These are phyloP conservation scores for Pseudochaenichthys georgianus DNA, from an alignment of 2,797 vertebrate species.

Conservation along the genomic window DNA sequence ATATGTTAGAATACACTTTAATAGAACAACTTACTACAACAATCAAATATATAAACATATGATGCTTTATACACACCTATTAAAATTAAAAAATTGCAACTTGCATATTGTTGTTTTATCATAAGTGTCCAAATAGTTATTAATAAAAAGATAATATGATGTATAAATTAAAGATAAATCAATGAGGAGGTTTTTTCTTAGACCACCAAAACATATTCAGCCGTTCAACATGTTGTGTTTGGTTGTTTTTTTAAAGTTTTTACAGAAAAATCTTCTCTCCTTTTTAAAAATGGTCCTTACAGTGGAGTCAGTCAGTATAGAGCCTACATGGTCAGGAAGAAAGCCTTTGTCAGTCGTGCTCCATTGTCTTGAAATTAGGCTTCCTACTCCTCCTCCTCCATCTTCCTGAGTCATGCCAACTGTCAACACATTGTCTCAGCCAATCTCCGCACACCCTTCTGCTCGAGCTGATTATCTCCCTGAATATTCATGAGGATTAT, in stretches of 20 bases:
- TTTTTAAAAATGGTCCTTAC: not conserved
- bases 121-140: too few species aligned
- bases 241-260: not conserved
- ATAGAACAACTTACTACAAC: too few species aligned
- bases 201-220: not conserved
- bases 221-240: not conserved
- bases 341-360: slow-evolving; percentile 12
- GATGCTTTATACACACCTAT: too few species aligned
- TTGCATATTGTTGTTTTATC: too few species aligned
- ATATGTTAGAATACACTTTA: too few species aligned
- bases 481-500: slow-evolving; percentile 72
- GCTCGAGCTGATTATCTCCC: slow-evolving; percentile 49
- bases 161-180: not conserved
- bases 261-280: not conserved
- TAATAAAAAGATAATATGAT: too few species aligned
- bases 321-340: slow-evolving; percentile 7
- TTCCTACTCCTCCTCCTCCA: slow-evolving; percentile 10
- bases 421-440: slow-evolving; percentile 51
- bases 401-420: slow-evolving; percentile 57
- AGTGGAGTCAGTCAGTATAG: too few species aligned
- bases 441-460: slow-evolving; percentile 51
- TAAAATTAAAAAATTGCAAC: too few species aligned
- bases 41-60: too few species aligned
- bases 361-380: slow-evolving; percentile 45
- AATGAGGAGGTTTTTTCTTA: not conserved